These are phyloP conservation scores for Meiosimyza decipiens DNA, from an alignment of 2,888 invertebrate genomes.

Conservation along the genomic window DNA sequence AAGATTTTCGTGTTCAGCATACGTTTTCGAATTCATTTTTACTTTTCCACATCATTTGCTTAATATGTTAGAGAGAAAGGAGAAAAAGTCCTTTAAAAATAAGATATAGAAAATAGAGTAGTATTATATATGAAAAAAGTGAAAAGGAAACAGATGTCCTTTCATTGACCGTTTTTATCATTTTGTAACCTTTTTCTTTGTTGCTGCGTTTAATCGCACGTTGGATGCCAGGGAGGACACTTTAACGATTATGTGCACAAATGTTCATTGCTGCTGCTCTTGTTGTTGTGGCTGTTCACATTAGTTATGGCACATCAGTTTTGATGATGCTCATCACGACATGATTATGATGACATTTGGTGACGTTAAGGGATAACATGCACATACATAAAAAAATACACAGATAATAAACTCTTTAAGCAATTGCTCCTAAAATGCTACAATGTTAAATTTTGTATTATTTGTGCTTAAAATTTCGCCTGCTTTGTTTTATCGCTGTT, in stretches of 20 bases:
- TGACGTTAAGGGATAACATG: no score
- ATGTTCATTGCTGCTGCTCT: slow-evolving; percentile 20
- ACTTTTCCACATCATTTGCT: slow-evolving; percentile 64
- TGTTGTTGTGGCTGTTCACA: slow-evolving; percentile 17
- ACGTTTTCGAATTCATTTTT: slow-evolving; percentile 55
- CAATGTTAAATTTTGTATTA: no score
- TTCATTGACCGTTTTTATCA: slow-evolving; percentile 37
- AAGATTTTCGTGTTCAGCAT: slow-evolving; percentile 10
- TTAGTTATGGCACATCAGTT: slow-evolving; percentile 15
- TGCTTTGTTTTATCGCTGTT: no score
- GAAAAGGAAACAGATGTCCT: slow-evolving; percentile 32
- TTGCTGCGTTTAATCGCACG: slow-evolving; percentile 14
- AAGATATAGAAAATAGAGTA: neutral
- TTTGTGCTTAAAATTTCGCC: no score
- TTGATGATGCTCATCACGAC: slow-evolving; percentile 9
- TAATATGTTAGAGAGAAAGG: slow-evolving; percentile 26
- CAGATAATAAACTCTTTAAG: no score
- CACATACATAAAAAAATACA: no score
- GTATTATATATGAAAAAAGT: neutral
- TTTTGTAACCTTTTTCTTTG: slow-evolving; percentile 31
- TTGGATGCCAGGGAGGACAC: slow-evolving; percentile 14
- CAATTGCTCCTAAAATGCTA: no score
- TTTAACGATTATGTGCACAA: slow-evolving; percentile 6
- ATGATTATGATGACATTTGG: no score
- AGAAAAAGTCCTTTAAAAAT: slow-evolving; percentile 31